Evolutionary conservation across 2,113 vertebrate species (phyloP).

Genomic region (Panthera leo): DNA sequence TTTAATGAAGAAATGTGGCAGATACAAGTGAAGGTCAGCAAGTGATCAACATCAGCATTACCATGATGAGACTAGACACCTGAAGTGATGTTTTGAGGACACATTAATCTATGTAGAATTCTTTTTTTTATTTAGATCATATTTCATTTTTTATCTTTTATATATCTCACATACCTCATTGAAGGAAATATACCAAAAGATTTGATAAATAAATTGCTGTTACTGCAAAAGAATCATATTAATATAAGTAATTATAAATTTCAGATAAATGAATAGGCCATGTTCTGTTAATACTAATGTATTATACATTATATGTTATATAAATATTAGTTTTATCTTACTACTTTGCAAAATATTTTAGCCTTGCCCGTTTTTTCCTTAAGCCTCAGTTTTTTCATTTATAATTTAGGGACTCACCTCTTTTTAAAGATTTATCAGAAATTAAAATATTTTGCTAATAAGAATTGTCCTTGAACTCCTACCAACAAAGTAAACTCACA

Average conservation of each 20-base stretch:
- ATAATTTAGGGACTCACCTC: neutral
- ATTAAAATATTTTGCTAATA: neutral
- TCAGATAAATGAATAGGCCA: neutral
- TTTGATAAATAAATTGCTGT: neutral
- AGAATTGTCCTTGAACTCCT: neutral
- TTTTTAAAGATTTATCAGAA: neutral
- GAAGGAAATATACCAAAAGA: conserved; percentile 12
- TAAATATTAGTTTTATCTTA: neutral
- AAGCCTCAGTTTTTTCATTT: conserved; percentile 3
- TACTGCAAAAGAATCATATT: neutral
- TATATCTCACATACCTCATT: conserved; percentile 42
- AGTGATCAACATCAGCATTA: neutral
- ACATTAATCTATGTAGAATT: neutral
- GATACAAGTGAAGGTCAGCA: neutral
- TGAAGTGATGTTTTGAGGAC: neutral
- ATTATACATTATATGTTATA: neutral
- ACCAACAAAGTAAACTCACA: neutral
- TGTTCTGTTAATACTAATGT: neutral
- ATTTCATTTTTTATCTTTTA: conserved; percentile 65
- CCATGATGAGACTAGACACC: neutral
- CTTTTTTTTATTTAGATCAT: conserved; percentile 42
- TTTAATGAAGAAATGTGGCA: neutral
- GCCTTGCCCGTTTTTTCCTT: neutral
- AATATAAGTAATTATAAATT: neutral
- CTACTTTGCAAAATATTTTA: conserved; percentile 36